phyloP scores from a whole-genome alignment of 2,797 vertebrate species.

The Pipistrellus pipistrellus region DNA sequence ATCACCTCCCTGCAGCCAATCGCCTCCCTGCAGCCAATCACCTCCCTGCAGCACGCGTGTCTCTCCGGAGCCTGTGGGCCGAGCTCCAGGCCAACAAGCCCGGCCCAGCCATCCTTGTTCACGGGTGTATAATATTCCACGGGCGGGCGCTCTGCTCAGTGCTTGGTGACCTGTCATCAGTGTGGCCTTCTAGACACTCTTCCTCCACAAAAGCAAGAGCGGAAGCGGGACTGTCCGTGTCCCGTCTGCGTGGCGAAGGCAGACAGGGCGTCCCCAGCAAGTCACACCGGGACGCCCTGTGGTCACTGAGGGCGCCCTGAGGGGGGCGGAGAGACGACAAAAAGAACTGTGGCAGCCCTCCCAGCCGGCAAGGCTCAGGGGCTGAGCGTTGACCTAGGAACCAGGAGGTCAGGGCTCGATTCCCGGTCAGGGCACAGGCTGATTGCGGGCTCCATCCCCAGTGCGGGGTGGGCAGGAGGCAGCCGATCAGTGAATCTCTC shows the following conservation, averaged over 20 bases:
- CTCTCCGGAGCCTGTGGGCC: fast-evolving
- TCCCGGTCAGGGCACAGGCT: no score
- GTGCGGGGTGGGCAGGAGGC: no score
- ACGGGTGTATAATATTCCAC: not conserved
- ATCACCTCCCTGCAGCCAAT: no score
- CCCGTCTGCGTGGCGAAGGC: not conserved
- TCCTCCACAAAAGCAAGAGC: not conserved
- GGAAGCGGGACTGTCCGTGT: not conserved
- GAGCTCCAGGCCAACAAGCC: not conserved
- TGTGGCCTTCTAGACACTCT: not conserved
- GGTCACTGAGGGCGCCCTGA: not conserved
- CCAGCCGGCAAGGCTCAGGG: no score
- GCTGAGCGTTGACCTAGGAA: no score
- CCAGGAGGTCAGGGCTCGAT: no score
- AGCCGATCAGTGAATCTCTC: no score
- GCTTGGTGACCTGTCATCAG: not conserved
- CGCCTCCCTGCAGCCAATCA: no score
- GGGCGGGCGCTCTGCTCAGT: fast-evolving
- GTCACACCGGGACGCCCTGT: fast-evolving
- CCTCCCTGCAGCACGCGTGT: not conserved
- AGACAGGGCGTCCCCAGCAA: not conserved
- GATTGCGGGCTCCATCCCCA: no score
- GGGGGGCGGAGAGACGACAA: not conserved
- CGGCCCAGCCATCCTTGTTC: not conserved
- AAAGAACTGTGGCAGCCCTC: not conserved